Evolutionary conservation across 2,888 invertebrate species (phyloP).

Genomic region (Saturnia pavonia): DNA sequence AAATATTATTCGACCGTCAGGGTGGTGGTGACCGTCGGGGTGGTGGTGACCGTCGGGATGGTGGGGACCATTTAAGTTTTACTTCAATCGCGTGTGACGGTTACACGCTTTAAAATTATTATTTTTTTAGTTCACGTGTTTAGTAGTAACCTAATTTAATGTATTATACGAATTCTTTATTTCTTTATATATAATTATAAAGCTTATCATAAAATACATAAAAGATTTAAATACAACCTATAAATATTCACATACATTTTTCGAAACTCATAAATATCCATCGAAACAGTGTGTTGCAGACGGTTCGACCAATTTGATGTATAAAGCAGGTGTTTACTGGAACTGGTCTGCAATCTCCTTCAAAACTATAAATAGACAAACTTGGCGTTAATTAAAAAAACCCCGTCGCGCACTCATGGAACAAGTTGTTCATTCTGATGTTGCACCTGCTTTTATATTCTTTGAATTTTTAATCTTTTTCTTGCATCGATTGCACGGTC

Average conservation of each 20-base stretch:
- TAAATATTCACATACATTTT: background rate
- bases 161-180: no score
- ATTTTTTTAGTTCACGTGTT: no score
- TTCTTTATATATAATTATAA: no score
- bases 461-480: constrained; percentile 30
- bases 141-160: no score
- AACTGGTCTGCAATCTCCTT: constrained; percentile 9
- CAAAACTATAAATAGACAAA: constrained; percentile 9
- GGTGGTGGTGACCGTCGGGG: no score
- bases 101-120: no score
- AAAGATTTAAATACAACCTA: no score
- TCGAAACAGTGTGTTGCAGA: background rate
- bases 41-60: no score
- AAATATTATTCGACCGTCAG: no score
- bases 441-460: constrained; percentile 32
- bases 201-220: no score
- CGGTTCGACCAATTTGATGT: background rate
- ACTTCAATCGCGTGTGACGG: no score
- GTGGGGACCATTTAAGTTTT: no score
- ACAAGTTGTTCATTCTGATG: constrained; percentile 18
- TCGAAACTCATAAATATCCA: background rate
- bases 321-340: background rate
- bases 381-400: constrained; percentile 24
- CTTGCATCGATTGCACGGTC: constrained; percentile 45
- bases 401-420: constrained; percentile 19